phyloP scores from a whole-genome alignment of 2,888 invertebrate species.

The Hydriomena furcata region DNA sequence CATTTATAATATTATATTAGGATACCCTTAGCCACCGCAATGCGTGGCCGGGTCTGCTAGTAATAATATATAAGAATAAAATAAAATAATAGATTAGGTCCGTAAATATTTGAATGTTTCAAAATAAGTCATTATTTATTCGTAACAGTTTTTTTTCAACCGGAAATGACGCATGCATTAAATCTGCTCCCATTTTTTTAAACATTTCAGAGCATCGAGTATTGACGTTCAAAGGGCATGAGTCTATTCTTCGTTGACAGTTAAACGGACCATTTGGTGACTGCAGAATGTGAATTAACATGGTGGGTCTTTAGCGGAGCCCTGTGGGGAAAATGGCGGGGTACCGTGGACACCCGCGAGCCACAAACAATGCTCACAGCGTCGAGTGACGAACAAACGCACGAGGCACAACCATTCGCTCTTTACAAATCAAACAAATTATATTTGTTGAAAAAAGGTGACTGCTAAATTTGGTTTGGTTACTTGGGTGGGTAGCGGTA shows the following conservation, averaged over 20 bases:
- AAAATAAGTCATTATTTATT: background rate
- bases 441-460: conserved; percentile 73
- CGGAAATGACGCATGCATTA: conserved; percentile 31
- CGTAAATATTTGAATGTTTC: background rate
- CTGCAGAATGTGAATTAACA: conserved; percentile 60
- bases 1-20: too few species aligned
- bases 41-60: too few species aligned
- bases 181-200: conserved; percentile 32
- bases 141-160: conserved; percentile 5
- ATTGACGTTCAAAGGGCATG: conserved; percentile 63
- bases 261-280: conserved; percentile 68
- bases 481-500: conserved; percentile 34
- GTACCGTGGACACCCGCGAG: conserved; percentile 74
- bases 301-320: conserved; percentile 75
- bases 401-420: conserved; percentile 66
- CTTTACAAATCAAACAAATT: conserved; percentile 82
- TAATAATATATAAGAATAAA: too few species aligned
- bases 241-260: conserved; percentile 58
- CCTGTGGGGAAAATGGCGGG: conserved; percentile 78
- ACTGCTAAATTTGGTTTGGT: conserved; percentile 57
- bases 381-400: conserved; percentile 52
- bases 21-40: too few species aligned
- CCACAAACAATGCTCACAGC: conserved; percentile 63
- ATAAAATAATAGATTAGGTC: background rate
- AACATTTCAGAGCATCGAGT: conserved; percentile 40